phyloP scores from a whole-genome alignment of 2,797 vertebrate species.

The Scarus forsteni region DNA sequence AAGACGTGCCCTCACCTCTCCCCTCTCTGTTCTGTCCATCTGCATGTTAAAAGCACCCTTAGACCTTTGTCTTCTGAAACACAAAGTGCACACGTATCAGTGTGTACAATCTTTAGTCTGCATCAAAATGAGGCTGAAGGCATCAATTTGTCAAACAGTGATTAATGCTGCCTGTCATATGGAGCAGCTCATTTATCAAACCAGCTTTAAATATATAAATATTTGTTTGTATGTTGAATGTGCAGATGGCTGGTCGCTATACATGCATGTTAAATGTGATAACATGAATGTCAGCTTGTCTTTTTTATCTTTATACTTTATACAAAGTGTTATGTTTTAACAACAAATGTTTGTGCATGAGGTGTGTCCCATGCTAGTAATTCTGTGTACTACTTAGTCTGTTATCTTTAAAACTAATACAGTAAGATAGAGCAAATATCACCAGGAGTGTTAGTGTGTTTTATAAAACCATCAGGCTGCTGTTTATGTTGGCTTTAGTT shows the following conservation, averaged over 20 bases:
- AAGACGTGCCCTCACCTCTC: conserved; percentile 8
- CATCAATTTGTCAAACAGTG: conserved; percentile 19
- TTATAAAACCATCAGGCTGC: no score
- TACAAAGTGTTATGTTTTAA: no score
- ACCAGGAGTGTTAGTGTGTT: no score
- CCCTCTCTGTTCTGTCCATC: conserved; percentile 2
- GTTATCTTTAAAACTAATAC: no score
- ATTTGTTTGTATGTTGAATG: not conserved
- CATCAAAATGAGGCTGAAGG: not conserved
- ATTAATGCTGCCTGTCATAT: conserved; percentile 1
- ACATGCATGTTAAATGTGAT: conserved; percentile 9
- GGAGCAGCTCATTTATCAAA: not conserved
- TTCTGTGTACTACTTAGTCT: no score
- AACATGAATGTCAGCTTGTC: not conserved
- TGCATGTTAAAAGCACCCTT: conserved; percentile 7
- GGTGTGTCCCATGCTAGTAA: no score
- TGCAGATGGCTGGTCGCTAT: not conserved
- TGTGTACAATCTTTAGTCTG: conserved; percentile 12
- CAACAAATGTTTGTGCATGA: no score
- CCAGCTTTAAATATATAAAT: not conserved
- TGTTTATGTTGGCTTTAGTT: no score
- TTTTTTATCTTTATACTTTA: not conserved
- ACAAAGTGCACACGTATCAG: not conserved
- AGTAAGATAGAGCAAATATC: no score
- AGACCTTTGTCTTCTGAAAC: not conserved